phyloP scores from a whole-genome alignment of 2,797 vertebrate species.

The Takifugu ocellatus region DNA sequence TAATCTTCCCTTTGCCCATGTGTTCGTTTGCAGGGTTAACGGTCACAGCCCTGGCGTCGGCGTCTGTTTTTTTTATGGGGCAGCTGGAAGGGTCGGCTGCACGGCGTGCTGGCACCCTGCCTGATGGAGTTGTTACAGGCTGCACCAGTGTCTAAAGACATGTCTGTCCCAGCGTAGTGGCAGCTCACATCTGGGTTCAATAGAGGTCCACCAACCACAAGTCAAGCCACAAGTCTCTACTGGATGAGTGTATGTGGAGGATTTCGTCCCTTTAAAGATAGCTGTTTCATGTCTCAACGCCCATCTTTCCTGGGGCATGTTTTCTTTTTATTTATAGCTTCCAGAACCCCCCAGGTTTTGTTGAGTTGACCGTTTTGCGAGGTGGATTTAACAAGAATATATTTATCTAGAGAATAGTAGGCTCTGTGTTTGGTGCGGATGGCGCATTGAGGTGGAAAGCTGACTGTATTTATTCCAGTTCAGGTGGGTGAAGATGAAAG shows the following conservation, averaged over 20 bases:
- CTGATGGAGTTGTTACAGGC: constrained; percentile 38
- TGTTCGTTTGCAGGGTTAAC: constrained; percentile 54
- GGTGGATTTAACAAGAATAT: constrained; percentile 2
- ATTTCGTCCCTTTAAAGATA: constrained; percentile 26
- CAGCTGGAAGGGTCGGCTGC: constrained; percentile 49
- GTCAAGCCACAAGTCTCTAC: constrained; percentile 15
- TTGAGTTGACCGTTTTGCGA: constrained; percentile 20
- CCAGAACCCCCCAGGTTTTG: constrained; percentile 24
- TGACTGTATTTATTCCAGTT: constrained; percentile 20
- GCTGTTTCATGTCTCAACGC: constrained; percentile 40
- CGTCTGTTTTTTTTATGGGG: constrained; percentile 53
- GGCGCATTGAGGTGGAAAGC: constrained; percentile 16
- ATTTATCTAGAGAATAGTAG: constrained; percentile 10
- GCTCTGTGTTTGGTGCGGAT: constrained; percentile 17
- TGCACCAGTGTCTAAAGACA: constrained; percentile 44
- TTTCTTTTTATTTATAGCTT: constrained; percentile 13
- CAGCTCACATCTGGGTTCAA: constrained; percentile 52
- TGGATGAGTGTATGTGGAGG: constrained; percentile 36
- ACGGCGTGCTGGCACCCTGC: constrained; percentile 44
- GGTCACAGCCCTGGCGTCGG: constrained; percentile 39
- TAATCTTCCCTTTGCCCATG: constrained; percentile 13
- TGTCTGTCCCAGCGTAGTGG: constrained; percentile 26
- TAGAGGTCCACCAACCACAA: constrained; percentile 36
- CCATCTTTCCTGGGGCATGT: constrained; percentile 19
- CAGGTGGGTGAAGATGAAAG: constrained; percentile 39